These are phyloP conservation scores for Lota lota DNA, from an alignment of 2,113 vertebrate species.

Conservation along the genomic window DNA sequence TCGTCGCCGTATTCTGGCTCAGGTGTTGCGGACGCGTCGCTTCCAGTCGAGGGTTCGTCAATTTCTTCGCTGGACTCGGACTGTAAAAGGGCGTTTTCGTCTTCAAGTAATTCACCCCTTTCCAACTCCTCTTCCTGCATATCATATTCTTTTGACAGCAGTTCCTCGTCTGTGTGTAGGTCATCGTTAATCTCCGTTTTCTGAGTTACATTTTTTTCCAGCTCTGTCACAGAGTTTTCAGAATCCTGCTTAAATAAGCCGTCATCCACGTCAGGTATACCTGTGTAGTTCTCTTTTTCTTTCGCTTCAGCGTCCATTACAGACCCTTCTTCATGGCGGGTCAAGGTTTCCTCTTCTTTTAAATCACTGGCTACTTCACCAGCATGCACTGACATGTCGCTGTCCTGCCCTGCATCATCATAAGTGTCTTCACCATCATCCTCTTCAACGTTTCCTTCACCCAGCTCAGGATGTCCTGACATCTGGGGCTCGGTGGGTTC, in stretches of 20 bases:
- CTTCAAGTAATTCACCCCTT: conserved; percentile 79
- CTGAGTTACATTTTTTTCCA: conserved; percentile 21
- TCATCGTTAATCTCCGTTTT: conserved; percentile 21
- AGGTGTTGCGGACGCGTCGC: not conserved
- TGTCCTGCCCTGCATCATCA: conserved; percentile 7
- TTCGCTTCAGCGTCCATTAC: conserved; percentile 3
- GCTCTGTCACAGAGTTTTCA: not conserved
- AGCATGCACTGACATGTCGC: conserved; percentile 1
- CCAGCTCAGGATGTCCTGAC: not conserved
- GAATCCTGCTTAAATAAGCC: conserved; percentile 8
- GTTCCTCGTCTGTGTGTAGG: not conserved
- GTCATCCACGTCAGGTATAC: conserved; percentile 34
- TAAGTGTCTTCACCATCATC: too few relatives aligned
- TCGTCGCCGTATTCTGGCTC: conserved; percentile 66
- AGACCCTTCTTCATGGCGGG: not conserved
- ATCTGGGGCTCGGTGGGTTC: conserved; percentile 7
- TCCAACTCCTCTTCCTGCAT: conserved; percentile 23
- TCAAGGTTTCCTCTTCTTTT: conserved; percentile 14
- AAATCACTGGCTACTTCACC: not conserved
- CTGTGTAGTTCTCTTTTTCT: conserved; percentile 5
- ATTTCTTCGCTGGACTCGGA: conserved; percentile 18
- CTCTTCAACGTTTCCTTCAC: too few relatives aligned
- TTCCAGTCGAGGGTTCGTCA: not conserved
- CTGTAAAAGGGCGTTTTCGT: conserved; percentile 83
- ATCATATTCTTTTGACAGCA: conserved; percentile 5